These are phyloP conservation scores for Drosophila quadrilineata DNA, from an alignment of 1,140 invertebrate genomes.

Conservation along the genomic window DNA sequence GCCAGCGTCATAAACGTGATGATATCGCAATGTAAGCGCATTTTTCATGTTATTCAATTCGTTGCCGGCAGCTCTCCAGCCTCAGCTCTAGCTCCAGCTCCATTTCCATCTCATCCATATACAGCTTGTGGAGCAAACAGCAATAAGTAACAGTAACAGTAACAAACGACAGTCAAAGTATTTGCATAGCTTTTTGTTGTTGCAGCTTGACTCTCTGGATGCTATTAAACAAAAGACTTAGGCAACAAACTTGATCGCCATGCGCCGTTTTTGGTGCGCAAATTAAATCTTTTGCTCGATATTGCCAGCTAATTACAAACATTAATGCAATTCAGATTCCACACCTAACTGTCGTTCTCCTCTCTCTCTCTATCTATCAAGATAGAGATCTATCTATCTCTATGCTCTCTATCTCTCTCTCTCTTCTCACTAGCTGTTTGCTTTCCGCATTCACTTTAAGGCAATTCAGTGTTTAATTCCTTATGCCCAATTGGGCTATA, in stretches of 20 bases:
- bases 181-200: slow-evolving; percentile 67
- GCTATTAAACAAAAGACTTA: slow-evolving; percentile 64
- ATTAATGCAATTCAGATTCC: slow-evolving; percentile 55
- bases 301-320: slow-evolving; percentile 74
- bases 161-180: slow-evolving; percentile 43
- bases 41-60: slow-evolving; percentile 79
- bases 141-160: neutral
- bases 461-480: slow-evolving; percentile 59
- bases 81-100: slow-evolving; percentile 22
- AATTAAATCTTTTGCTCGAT: slow-evolving; percentile 66
- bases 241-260: slow-evolving; percentile 59
- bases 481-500: slow-evolving; percentile 71
- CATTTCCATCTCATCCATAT: too few species aligned
- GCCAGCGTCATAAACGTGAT: slow-evolving; percentile 80
- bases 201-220: slow-evolving; percentile 10
- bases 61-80: slow-evolving; percentile 60
- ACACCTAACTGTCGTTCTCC: too few species aligned
- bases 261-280: slow-evolving; percentile 40
- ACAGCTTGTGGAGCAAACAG: slow-evolving; percentile 3
- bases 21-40: slow-evolving; percentile 80
- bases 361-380: too few species aligned
- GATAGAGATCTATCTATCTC: too few species aligned
- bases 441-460: too few species aligned
- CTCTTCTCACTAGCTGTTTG: too few species aligned
- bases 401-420: too few species aligned